Conservation (phyloP, 2,797 vertebrate genomes). For the Malurus leucopterus region DNA sequence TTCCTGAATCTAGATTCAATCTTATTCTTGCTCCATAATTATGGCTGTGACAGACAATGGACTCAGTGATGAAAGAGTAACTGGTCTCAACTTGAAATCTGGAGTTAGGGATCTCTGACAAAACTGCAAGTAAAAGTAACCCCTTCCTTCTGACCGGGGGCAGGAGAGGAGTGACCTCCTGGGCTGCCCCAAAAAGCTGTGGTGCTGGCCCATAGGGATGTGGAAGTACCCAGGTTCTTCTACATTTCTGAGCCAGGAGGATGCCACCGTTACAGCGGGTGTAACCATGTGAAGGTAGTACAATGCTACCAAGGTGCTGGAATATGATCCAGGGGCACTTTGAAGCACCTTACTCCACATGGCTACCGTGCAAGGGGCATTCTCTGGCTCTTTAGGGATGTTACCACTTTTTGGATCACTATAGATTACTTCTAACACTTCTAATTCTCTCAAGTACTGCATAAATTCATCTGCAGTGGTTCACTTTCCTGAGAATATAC, state of each 20-base stretch:
- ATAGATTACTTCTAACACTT: background rate
- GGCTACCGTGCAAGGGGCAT: background rate
- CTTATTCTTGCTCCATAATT: background rate
- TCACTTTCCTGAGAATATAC: background rate
- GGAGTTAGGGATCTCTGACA: background rate
- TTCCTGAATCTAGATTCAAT: background rate
- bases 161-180: accelerated
- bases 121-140: background rate
- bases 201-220: no score
- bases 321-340: background rate
- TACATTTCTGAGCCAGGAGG: background rate
- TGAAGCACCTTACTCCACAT: background rate
- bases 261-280: background rate
- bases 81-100: background rate
- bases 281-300: background rate
- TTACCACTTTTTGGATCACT: background rate
- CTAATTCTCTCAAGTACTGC: background rate
- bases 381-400: background rate
- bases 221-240: background rate
- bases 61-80: background rate
- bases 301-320: background rate
- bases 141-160: background rate
- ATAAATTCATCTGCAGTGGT: background rate
- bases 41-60: background rate
- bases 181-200: background rate